Evolutionary conservation across 2,888 invertebrate genomes (phyloP).

Genomic region (Fragum fragum): DNA sequence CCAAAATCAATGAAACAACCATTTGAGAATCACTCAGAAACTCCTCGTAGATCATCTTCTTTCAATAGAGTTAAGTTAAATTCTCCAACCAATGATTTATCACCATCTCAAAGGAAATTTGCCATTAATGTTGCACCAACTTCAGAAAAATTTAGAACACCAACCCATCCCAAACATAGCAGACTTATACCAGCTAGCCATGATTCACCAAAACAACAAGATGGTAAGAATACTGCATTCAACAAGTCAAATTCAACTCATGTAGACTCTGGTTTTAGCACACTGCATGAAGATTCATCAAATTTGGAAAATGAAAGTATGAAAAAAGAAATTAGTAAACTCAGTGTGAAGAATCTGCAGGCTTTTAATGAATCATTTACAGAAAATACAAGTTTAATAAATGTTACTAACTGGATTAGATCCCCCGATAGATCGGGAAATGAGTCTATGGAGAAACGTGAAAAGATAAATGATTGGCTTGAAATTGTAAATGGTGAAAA

Average conservation of each 20-base stretch:
- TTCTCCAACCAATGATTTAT: not conserved
- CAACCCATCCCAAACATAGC: not conserved
- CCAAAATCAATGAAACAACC: not conserved
- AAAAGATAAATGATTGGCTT: constrained; percentile 1
- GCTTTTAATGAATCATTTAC: constrained; percentile 49
- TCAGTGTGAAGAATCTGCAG: constrained; percentile 46
- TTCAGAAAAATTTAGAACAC: not conserved
- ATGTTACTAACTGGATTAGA: constrained; percentile 41
- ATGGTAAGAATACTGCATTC: not conserved
- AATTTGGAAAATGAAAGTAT: not conserved
- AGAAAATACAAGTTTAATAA: constrained; percentile 37
- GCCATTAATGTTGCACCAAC: not conserved
- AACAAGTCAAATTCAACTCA: not conserved
- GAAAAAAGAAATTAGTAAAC: not conserved
- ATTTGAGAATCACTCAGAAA: not conserved
- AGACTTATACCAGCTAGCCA: not conserved
- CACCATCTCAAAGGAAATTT: not conserved
- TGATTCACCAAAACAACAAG: not conserved
- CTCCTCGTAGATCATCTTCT: not conserved
- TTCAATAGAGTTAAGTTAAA: not conserved
- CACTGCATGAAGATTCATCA: constrained; percentile 36
- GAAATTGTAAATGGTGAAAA: not conserved
- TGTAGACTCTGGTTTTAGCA: constrained; percentile 45
- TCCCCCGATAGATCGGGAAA: constrained; percentile 5
- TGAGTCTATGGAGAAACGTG: not conserved